phyloP scores from a whole-genome alignment of 2,113 vertebrate genomes.

The Pangasianodon hypophthalmus region DNA sequence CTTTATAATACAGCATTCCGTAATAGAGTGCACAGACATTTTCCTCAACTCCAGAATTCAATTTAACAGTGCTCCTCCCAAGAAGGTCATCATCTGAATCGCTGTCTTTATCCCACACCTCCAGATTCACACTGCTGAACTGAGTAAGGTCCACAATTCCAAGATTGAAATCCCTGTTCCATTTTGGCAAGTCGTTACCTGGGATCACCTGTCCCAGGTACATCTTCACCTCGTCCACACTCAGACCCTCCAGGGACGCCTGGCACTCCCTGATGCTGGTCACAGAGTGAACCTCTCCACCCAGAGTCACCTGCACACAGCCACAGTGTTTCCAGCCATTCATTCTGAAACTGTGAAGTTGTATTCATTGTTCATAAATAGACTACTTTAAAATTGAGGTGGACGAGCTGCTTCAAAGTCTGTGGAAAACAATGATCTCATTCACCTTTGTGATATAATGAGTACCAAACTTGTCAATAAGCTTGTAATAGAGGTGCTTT shows the following conservation, averaged over 20 bases:
- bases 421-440: too few species aligned
- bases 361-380: not conserved
- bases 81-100: too few species aligned
- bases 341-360: not conserved
- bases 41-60: too few species aligned
- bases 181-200: too few species aligned
- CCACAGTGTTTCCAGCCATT: not conserved
- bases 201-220: conserved; percentile 67
- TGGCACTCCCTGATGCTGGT: conserved; percentile 81
- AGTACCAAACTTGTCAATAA: conserved; percentile 75
- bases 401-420: not conserved
- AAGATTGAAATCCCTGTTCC: too few species aligned
- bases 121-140: too few species aligned
- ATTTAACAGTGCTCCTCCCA: too few species aligned
- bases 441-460: too few species aligned
- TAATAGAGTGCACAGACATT: too few species aligned
- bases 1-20: too few species aligned
- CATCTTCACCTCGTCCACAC: conserved; percentile 67
- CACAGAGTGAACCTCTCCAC: conserved; percentile 73
- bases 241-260: conserved; percentile 72
- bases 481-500: conserved; percentile 69
- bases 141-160: too few species aligned
- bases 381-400: not conserved
- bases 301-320: conserved; percentile 69
- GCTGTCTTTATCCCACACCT: too few species aligned